Base-by-base conservation (phyloP, 2,113 vertebrate genomes). In the Boulengeromyrus knoepffleri region DNA sequence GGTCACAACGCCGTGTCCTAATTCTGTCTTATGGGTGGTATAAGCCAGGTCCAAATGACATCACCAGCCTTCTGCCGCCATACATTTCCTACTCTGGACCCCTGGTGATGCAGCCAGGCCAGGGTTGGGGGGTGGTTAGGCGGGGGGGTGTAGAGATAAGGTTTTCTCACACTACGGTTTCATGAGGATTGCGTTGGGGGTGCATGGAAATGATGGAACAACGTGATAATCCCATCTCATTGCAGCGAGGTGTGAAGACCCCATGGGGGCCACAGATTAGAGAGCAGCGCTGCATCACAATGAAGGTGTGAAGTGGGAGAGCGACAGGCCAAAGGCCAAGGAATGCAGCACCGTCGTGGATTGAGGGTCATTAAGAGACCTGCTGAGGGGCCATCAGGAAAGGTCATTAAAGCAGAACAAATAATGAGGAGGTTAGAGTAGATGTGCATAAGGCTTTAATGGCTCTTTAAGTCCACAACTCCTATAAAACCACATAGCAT, bases 181-280 rank as follows among this genome's bases (percentile, higher is more conserved):
- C 88, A 90, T 88, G 88, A 58, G 89, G 87, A 42, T 88, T 89
- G 31, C 36, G 88, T 9, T 24, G 89, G 88, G 83, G 58, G 36
- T 12, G 66, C 52, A 36, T 0, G 85, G 87, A 89, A 84, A 74
- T 62, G 42, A 12, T 1, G 42, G 39, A 85, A 24, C 83, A 1
- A 24, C 45, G 3, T 10, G 45, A 13, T 92, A 91, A 93, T 93
- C 91, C 93, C 46, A 85, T 90, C 15, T 66, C 88, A 85, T 56
- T 62, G 92, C 89, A 93, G 90, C 31, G 86, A 92, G 90, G 94
- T 95, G 95, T 94, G 93, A 96, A 95, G 89, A 90, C 90, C 90
- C 89, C 80, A 49, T 42, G 45, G 87, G 89, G 91, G 88, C 80
- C 89, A 89, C 45, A 92, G 92, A 94, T 93, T 86, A 93, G 74